Conservation (phyloP, 2,113 vertebrate species). For the Paramisgurnus dabryanus region DNA sequence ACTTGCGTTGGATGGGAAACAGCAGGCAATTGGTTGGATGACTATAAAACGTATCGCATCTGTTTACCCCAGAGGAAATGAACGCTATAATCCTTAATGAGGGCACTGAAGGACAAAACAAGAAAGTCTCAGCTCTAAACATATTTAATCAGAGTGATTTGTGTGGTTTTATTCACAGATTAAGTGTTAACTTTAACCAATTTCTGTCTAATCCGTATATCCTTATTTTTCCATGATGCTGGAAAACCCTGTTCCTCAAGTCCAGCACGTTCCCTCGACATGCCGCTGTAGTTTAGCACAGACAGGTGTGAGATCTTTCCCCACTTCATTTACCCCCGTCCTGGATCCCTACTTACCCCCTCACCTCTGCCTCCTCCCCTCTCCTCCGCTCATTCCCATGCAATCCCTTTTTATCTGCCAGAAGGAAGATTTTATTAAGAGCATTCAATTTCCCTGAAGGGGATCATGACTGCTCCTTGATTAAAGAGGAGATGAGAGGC, state of each 20-base stretch:
- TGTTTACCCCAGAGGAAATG: neutral
- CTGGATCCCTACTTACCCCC: slow-evolving; percentile 16
- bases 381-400: slow-evolving; percentile 23
- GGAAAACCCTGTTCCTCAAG: neutral
- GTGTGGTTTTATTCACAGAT: no score
- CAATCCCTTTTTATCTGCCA: slow-evolving; percentile 55
- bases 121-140: no score
- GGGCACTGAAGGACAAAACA: no score
- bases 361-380: slow-evolving; percentile 17
- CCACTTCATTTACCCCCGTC: slow-evolving; percentile 46
- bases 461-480: slow-evolving; percentile 48
- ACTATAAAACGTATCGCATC: neutral
- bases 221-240: no score
- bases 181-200: no score
- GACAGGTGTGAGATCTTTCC: slow-evolving; percentile 42
- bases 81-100: neutral
- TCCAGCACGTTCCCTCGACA: neutral
- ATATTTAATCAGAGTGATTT: neutral
- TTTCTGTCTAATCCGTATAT: no score
- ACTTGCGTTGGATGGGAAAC: neutral
- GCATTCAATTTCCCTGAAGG: slow-evolving; percentile 39
- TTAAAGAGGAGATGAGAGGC: slow-evolving; percentile 51
- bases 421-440: slow-evolving; percentile 59
- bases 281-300: slow-evolving; percentile 31
- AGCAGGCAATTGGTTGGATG: neutral